Evolutionary conservation across 2,797 vertebrate genomes (phyloP), one percentile per base, ranked within the genome.

Genomic region (Sciurus vulgaris): DNA sequence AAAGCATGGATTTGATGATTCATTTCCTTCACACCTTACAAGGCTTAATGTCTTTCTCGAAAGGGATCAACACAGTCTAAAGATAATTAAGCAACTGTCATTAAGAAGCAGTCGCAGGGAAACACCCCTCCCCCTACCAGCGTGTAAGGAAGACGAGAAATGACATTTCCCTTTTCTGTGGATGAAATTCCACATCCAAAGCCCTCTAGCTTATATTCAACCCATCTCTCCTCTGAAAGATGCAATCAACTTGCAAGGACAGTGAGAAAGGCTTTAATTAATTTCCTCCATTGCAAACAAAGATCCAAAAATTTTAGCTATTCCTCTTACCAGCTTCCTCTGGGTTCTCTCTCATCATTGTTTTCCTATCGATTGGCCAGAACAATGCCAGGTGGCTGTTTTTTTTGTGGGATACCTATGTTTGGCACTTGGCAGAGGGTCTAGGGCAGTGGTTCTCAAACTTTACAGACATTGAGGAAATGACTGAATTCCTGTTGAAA

Each of bases 1-100:
- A 95, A 97, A 90, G 82, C 82, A 96, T 10, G 95, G 87, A 93
- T 81, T 93, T 95, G 86, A 94, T 96, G 93, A 97, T 96, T 97
- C 94, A 86, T 96, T 97, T 97, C 91, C 95, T 97, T 97, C 85
- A 51, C 51, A 96, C 70, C 87, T 95, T 92, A 94, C 93, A 94
- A 91, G 82, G 73, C 95, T 91, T 97, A 95, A 94, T 94, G 84
- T 93, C 73, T 83, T 95, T 93, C 82, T 91, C 41, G 33, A 96
- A 96, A 78, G 84, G 83, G 74, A 96, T 95, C 89, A 92, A 86
- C 96, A 97, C 74, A 97, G 89, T 44, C 90, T 96, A 93, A 95
- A 93, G 94, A 97, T 97, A 97, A 97, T 97, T 96, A 97, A 96
- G 93, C 56, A 54, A 49, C 90, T 59, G 2, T 94, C 88, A 83